These are phyloP conservation scores for Mus minutoides DNA, from an alignment of 2,797 vertebrate genomes.

Conservation along the genomic window DNA sequence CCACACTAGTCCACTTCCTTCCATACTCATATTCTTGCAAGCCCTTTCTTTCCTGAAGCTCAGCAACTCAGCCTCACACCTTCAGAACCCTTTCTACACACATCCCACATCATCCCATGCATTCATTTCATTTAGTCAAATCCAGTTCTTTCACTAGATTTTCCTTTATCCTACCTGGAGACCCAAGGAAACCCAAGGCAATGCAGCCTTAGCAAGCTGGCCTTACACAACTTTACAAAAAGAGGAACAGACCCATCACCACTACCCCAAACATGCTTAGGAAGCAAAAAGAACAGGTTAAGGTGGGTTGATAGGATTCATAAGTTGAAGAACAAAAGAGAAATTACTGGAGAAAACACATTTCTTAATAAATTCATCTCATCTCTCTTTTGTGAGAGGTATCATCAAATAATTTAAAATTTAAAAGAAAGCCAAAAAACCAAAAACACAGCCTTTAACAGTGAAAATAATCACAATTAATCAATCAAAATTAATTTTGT, in stretches of 20 bases:
- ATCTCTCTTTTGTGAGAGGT: neutral
- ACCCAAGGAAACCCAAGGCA: neutral
- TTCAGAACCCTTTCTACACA: neutral
- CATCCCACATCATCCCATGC: too few species aligned
- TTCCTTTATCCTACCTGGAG: neutral
- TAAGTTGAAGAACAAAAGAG: neutral
- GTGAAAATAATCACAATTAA: too few species aligned
- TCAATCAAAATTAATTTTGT: conserved; percentile 39
- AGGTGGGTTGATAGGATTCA: neutral
- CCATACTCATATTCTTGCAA: neutral
- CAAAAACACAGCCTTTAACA: neutral
- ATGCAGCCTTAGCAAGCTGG: neutral
- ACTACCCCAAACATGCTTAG: neutral
- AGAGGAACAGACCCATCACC: neutral
- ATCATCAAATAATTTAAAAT: conserved; percentile 29
- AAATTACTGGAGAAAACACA: neutral
- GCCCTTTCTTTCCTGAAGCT: neutral
- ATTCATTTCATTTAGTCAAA: neutral
- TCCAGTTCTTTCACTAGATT: neutral
- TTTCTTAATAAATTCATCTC: conserved; percentile 38
- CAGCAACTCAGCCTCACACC: neutral
- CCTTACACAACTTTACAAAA: neutral
- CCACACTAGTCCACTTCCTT: neutral
- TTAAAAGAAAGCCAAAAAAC: conserved; percentile 16
- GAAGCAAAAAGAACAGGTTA: neutral